Evolutionary conservation across 2,113 vertebrate species (phyloP).

Genomic region (western clawed frog (Xenopus tropicalis)): UCB_Xtro_10.0 CM004445.2:93961001-93961500

Average conservation of each 20-base stretch:
- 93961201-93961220: too few relatives aligned
- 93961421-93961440: not conserved
- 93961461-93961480: too few relatives aligned
- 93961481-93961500: not conserved
- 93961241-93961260: too few relatives aligned
- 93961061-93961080: not conserved
- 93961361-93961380: not conserved
- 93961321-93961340: not conserved
- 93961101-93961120: not conserved
- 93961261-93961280: too few relatives aligned
- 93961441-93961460: too few relatives aligned
- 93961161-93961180: not conserved
- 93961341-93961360: slow-evolving; percentile 33
- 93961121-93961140: not conserved
- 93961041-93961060: not conserved
- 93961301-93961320: not conserved
- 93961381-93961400: not conserved
- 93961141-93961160: not conserved
- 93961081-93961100: not conserved
- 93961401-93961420: not conserved
- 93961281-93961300: not conserved
- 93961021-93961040: not conserved
- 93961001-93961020: slow-evolving; percentile 15
- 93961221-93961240: too few relatives aligned
- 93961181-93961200: too few relatives aligned